These are phyloP conservation scores for Thamnaconus septentrionalis DNA, from an alignment of 2,113 vertebrate genomes.

Conservation along the genomic window DNA sequence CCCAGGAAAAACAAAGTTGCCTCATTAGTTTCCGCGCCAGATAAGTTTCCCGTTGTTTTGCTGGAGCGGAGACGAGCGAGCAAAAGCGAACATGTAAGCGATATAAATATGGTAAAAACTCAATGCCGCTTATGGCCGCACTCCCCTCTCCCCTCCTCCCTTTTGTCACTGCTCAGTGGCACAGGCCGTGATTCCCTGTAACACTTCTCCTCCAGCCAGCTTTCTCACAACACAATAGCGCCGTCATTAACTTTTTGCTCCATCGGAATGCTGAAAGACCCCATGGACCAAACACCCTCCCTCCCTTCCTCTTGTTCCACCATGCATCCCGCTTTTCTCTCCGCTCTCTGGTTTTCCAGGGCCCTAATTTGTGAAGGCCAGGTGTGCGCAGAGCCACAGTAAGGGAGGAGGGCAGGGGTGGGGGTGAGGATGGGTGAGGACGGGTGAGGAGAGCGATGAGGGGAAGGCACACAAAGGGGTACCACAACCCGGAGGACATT, in stretches of 20 bases:
- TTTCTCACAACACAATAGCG: constrained; percentile 65
- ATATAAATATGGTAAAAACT: constrained; percentile 60
- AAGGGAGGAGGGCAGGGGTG: constrained; percentile 5
- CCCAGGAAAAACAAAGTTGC: constrained; percentile 2
- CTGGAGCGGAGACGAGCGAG: constrained; percentile 7
- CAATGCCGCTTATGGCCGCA: constrained; percentile 34
- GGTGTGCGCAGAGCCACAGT: constrained; percentile 70
- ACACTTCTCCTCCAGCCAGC: constrained; percentile 60
- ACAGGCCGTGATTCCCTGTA: constrained; percentile 64
- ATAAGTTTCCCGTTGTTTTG: constrained; percentile 2
- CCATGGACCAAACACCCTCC: constrained; percentile 24
- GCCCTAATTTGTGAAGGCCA: constrained; percentile 78
- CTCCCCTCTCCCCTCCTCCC: constrained; percentile 14
- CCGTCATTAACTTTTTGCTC: constrained; percentile 82
- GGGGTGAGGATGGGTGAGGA: constrained; percentile 18
- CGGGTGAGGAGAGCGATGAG: background rate
- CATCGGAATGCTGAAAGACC: constrained; percentile 76
- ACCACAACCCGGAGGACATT: constrained; percentile 31
- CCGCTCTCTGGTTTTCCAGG: constrained; percentile 54
- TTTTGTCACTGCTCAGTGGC: constrained; percentile 70
- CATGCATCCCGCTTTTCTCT: constrained; percentile 56
- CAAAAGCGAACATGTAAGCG: constrained; percentile 56
- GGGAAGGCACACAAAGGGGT: constrained; percentile 56
- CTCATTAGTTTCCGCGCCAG: constrained; percentile 21
- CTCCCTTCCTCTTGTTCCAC: constrained; percentile 33